Conservation (phyloP, 2,113 vertebrate species). For the Hypomesus transpacificus region DNA sequence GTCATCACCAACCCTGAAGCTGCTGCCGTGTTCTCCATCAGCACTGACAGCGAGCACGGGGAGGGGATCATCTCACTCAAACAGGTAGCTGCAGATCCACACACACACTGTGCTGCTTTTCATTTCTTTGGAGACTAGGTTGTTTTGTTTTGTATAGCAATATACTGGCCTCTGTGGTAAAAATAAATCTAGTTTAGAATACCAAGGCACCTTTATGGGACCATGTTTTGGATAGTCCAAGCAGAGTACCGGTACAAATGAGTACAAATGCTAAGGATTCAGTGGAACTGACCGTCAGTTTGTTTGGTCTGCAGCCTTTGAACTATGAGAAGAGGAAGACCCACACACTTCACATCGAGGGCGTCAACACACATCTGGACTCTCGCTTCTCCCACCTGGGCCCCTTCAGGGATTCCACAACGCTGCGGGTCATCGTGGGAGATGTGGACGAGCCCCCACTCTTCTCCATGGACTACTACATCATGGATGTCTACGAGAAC, state of each 20-base stretch:
- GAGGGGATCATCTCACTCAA: constrained; percentile 92
- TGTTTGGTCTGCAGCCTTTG: constrained; percentile 76
- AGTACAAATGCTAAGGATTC: too few relatives aligned
- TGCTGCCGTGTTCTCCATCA: constrained; percentile 84
- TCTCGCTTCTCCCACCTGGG: constrained; percentile 90
- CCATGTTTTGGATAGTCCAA: too few relatives aligned
- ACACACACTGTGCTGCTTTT: too few relatives aligned
- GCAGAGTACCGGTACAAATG: too few relatives aligned
- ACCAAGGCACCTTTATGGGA: too few relatives aligned
- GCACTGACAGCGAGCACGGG: constrained; percentile 86
- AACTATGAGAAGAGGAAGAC: constrained; percentile 96
- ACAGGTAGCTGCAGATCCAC: constrained; percentile 73
- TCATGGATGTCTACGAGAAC: constrained; percentile 96
- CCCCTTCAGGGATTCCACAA: constrained; percentile 90
- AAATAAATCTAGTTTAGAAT: too few relatives aligned
- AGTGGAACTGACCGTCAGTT: neutral
- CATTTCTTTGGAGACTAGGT: too few relatives aligned
- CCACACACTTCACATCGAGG: constrained; percentile 93
- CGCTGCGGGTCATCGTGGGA: constrained; percentile 89
- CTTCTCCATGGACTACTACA: constrained; percentile 87
- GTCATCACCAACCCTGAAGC: constrained; percentile 92
- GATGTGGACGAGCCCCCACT: constrained; percentile 92
- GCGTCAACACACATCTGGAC: constrained; percentile 89
- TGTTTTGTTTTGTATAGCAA: too few relatives aligned
- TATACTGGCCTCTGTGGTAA: too few relatives aligned